A percentile compares a stretch with the other conserved stretches of the same genome.
Conservation (phyloP, 2,888 invertebrate genomes). For the Nephrocerus scutellatus region DNA sequence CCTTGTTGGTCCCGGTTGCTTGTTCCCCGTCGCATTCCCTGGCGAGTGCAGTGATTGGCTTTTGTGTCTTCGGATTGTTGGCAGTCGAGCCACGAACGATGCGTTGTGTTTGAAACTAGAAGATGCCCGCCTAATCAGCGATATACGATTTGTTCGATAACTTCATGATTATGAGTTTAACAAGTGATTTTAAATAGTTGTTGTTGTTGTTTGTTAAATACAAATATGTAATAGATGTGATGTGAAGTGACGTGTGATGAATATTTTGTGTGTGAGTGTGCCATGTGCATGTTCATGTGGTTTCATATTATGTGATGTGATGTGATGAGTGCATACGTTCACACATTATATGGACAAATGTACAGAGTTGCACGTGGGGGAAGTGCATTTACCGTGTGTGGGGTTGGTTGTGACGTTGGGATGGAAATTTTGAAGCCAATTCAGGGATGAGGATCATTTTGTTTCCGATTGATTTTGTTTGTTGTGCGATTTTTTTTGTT, state of each 20-base stretch:
- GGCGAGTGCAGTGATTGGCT: constrained; percentile 72
- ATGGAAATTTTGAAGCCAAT: too few relatives aligned
- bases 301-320: constrained; percentile 9
- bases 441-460: too few relatives aligned
- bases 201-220: constrained; percentile 14
- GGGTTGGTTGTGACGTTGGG: too few relatives aligned
- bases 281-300: constrained; percentile 3
- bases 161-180: constrained; percentile 23
- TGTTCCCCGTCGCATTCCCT: constrained; percentile 42
- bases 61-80: constrained; percentile 77
- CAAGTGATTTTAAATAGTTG: constrained; percentile 19
- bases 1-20: constrained; percentile 33
- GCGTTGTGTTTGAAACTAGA: constrained; percentile 89
- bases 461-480: too few relatives aligned
- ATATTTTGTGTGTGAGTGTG: constrained; percentile 14
- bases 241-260: too few relatives aligned
- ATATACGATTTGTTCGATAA: constrained; percentile 35
- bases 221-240: constrained; percentile 17
- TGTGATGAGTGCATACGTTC: too few relatives aligned
- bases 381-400: too few relatives aligned
- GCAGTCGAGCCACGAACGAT: constrained; percentile 84
- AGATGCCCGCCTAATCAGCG: constrained; percentile 60
- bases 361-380: too few relatives aligned
- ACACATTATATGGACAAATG: too few relatives aligned
- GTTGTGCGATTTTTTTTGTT: too few relatives aligned